phyloP scores from a whole-genome alignment of 1,140 invertebrate species.

The Aphelenchoides fujianensis region DNA sequence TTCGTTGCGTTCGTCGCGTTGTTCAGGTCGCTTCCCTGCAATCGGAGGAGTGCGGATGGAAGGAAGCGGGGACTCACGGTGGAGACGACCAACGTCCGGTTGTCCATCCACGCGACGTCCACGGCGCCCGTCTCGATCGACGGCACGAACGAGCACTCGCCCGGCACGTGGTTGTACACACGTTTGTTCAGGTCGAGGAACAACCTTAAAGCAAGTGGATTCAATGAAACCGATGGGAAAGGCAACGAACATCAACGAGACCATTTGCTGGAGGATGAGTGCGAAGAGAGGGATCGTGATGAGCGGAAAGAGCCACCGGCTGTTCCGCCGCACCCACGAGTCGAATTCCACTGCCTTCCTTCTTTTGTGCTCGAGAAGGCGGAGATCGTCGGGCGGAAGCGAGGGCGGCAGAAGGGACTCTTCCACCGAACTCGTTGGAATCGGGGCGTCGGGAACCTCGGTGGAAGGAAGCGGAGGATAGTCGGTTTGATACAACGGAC shows the following conservation, averaged over 20 bases:
- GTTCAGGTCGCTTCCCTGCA: conserved; percentile 19
- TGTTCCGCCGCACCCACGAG: neutral
- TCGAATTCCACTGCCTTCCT: neutral
- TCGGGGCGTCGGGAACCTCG: too few species aligned
- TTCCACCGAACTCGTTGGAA: too few species aligned
- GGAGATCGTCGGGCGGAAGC: too few species aligned
- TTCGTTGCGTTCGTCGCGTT: conserved; percentile 24
- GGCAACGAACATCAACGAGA: neutral
- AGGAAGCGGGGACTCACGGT: neutral
- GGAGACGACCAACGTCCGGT: neutral
- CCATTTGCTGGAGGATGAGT: neutral
- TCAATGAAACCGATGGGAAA: neutral
- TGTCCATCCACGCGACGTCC: conserved; percentile 6
- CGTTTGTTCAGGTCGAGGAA: conserved; percentile 26
- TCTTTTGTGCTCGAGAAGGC: too few species aligned
- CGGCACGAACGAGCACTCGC: conserved; percentile 16
- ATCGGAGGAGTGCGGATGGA: neutral
- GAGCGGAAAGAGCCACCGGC: neutral
- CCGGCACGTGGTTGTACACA: conserved; percentile 32
- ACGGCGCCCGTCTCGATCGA: conserved; percentile 14
- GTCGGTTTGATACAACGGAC: neutral
- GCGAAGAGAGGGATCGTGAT: neutral
- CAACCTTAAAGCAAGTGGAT: neutral
- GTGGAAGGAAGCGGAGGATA: neutral
- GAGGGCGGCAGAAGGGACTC: too few species aligned